A percentile compares a stretch with the other conserved stretches of the same genome.
phyloP scores from a whole-genome alignment of 2,888 invertebrate genomes.

The Limnephilus lunatus region DNA sequence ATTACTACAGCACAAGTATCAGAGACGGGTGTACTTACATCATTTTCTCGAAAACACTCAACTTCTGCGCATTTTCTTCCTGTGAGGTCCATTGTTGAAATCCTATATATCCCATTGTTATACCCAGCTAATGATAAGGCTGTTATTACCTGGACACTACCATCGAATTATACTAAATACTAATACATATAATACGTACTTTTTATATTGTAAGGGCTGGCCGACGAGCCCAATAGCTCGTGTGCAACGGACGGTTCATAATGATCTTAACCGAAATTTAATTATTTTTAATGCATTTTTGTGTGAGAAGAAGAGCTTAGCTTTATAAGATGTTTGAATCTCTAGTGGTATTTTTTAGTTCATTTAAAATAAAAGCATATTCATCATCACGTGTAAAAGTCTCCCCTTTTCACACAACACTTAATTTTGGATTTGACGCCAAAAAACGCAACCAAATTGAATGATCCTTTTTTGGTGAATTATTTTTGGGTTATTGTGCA shows the following conservation, averaged over 20 bases:
- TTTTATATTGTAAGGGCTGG: background rate
- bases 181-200: constrained; percentile 5
- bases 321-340: background rate
- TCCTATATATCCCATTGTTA: background rate
- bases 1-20: background rate
- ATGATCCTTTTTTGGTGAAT: no score
- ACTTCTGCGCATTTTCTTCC: background rate
- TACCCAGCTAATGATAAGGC: background rate
- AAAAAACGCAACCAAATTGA: no score
- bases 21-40: background rate
- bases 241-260: background rate
- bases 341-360: background rate
- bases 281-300: constrained; percentile 5
- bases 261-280: constrained; percentile 16
- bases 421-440: no score
- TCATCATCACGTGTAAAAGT: no score
- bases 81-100: background rate
- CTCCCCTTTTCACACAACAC: no score
- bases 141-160: background rate
- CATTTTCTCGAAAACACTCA: background rate
- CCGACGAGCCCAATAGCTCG: background rate
- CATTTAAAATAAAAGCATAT: no score
- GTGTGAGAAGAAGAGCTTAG: background rate
- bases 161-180: background rate
- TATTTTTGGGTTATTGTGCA: no score